phyloP scores from a whole-genome alignment of 2,888 invertebrate species.

The Microplitis manilae region DNA sequence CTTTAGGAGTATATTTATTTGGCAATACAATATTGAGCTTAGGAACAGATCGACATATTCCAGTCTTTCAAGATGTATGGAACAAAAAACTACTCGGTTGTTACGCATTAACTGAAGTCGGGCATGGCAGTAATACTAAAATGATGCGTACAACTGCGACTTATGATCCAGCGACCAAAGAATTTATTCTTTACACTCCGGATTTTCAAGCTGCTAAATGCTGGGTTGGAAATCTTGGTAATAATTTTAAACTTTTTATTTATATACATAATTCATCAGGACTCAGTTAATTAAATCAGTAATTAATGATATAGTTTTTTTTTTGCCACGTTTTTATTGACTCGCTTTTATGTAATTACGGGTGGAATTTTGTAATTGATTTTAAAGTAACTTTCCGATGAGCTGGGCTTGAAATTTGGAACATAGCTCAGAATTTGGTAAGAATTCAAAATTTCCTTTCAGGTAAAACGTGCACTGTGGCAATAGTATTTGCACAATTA shows the following conservation, averaged over 20 bases:
- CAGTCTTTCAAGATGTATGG: slow-evolving; percentile 80
- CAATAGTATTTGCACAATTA: slow-evolving; percentile 91
- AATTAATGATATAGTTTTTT: not conserved
- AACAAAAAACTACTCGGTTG: slow-evolving; percentile 82
- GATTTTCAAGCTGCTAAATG: slow-evolving; percentile 86
- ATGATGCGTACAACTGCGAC: slow-evolving; percentile 90
- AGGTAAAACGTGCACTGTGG: slow-evolving; percentile 88
- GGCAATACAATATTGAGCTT: slow-evolving; percentile 83
- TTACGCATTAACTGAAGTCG: slow-evolving; percentile 90
- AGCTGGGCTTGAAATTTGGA: too few relatives aligned
- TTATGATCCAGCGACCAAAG: slow-evolving; percentile 81
- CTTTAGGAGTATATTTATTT: slow-evolving; percentile 82
- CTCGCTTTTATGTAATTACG: too few relatives aligned
- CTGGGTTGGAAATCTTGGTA: slow-evolving; percentile 87
- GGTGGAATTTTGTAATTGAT: not conserved
- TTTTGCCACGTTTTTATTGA: not conserved
- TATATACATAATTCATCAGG: too few relatives aligned
- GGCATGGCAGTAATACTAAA: slow-evolving; percentile 92
- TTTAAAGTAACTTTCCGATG: not conserved
- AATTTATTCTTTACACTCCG: slow-evolving; percentile 83
- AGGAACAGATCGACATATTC: slow-evolving; percentile 82
- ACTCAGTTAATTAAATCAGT: not conserved
- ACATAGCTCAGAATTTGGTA: not conserved
- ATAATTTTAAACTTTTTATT: slow-evolving; percentile 30
- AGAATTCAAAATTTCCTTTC: slow-evolving; percentile 55